phyloP scores from a whole-genome alignment of 2,113 vertebrate species.

The Alouatta palliata region DNA sequence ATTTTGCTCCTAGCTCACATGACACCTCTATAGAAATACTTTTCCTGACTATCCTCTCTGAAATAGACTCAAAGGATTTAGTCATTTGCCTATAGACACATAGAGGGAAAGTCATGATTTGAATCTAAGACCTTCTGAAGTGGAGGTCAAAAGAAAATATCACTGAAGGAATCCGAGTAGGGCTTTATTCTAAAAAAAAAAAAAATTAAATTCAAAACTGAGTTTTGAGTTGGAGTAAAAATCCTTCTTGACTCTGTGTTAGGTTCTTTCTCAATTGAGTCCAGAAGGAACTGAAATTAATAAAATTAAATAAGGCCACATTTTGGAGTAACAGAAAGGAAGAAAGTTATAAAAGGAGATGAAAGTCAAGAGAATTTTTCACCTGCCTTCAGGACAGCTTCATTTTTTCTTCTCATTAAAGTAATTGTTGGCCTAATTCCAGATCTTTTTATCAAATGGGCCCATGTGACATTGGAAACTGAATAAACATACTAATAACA shows the following conservation, averaged over 20 bases:
- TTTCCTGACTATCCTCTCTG: background rate
- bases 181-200: background rate
- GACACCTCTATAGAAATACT: background rate
- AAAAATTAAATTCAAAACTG: background rate
- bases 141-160: background rate
- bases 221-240: constrained; percentile 15
- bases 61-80: background rate
- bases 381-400: constrained; percentile 66
- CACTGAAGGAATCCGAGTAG: background rate
- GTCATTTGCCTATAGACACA: background rate
- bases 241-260: background rate
- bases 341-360: constrained; percentile 16
- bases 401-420: constrained; percentile 75
- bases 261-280: background rate
- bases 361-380: constrained; percentile 35
- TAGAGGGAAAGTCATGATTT: background rate
- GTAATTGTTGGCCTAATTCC: constrained; percentile 74
- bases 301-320: constrained; percentile 30
- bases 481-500: constrained; percentile 77
- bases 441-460: constrained; percentile 56
- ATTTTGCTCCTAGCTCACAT: background rate
- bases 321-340: constrained; percentile 11
- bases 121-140: background rate
- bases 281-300: background rate
- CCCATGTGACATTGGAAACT: constrained; percentile 58